Conservation (phyloP, 2,888 invertebrate species). For the Hypena proboscidalis region DNA sequence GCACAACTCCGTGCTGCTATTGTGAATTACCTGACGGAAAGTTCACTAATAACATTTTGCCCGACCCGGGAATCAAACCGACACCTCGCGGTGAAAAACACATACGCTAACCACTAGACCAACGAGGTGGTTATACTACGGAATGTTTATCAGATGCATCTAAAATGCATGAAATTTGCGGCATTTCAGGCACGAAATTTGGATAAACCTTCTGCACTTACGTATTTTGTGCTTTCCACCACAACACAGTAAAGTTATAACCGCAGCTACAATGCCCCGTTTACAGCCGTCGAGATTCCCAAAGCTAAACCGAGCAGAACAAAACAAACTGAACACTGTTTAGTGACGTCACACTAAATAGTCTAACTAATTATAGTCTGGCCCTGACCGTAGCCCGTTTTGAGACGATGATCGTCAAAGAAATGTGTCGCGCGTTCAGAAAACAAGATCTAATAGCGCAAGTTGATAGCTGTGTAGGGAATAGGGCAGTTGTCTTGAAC, state of each 20-base stretch:
- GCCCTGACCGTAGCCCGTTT: conserved; percentile 25
- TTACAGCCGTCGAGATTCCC: conserved; percentile 17
- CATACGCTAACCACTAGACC: too few species aligned
- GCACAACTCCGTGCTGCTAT: too few species aligned
- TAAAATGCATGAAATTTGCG: too few species aligned
- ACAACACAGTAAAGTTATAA: conserved; percentile 15
- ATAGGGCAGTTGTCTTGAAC: conserved; percentile 9
- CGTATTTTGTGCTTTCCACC: too few species aligned
- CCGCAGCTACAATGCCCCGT: conserved; percentile 25
- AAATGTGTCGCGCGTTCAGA: conserved; percentile 12
- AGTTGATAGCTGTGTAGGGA: conserved; percentile 19
- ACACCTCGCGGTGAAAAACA: too few species aligned
- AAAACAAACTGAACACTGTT: conserved; percentile 21
- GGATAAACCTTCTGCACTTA: too few species aligned
- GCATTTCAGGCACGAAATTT: too few species aligned
- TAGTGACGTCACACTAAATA: conserved; percentile 23
- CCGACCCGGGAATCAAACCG: too few species aligned
- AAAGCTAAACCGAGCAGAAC: conserved; percentile 21
- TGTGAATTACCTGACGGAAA: too few species aligned
- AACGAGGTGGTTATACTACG: too few species aligned
- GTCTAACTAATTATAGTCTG: conserved; percentile 15
- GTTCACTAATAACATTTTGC: too few species aligned
- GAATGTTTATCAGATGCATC: too few species aligned
- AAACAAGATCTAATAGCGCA: conserved; percentile 15
- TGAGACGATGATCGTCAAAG: conserved; percentile 10